A percentile compares a stretch with the other conserved stretches of the same genome.
Conservation (phyloP, 2,797 vertebrate genomes). For the Coregonus suidteri region DNA sequence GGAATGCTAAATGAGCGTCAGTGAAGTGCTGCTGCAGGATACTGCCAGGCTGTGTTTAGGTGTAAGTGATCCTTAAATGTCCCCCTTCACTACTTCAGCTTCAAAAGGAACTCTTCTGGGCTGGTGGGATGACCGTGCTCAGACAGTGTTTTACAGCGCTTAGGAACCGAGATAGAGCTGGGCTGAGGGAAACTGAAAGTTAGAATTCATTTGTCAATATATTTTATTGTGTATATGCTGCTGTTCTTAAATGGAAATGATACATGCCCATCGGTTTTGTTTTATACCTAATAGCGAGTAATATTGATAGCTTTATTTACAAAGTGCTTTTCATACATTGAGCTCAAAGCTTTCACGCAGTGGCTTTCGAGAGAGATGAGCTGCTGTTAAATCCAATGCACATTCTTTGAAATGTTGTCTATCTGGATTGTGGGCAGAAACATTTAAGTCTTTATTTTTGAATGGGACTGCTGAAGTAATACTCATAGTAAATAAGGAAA, state of each 20-base stretch:
- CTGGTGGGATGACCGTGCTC: neutral
- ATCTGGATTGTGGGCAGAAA: no score
- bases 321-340: neutral
- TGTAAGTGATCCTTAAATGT: constrained; percentile 26
- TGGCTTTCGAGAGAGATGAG: neutral
- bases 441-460: no score
- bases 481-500: neutral
- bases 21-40: constrained; percentile 5
- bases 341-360: neutral
- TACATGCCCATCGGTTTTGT: no score
- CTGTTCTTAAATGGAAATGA: neutral
- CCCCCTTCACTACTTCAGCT: constrained; percentile 14
- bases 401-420: neutral
- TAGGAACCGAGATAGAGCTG: neutral
- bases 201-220: no score
- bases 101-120: neutral
- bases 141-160: neutral
- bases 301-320: neutral
- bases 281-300: no score
- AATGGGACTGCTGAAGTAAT: neutral
- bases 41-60: constrained; percentile 14
- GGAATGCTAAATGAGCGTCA: constrained; percentile 25
- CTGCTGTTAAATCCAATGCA: neutral
- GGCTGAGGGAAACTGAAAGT: neutral
- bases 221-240: neutral